Percentiles rank a stretch among this genome's conserved stretches.
phyloP scores from a whole-genome alignment of 2,113 vertebrate species.

The Zeus faber region DNA sequence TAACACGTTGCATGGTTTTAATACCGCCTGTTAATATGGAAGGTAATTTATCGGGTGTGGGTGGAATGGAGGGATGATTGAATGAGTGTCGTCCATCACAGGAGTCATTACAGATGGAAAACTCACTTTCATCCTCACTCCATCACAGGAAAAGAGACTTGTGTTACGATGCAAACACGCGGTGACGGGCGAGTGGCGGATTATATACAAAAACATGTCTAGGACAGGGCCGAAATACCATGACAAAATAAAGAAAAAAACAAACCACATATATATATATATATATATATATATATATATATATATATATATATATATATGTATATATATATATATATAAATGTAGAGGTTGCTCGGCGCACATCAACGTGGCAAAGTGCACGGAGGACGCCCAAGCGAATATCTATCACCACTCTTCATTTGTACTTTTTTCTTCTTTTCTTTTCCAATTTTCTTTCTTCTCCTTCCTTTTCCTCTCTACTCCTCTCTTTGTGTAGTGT shows the following conservation, averaged over 20 bases:
- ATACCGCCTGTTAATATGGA: conserved; percentile 77
- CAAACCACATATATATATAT: neutral
- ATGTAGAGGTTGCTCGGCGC: too few relatives aligned
- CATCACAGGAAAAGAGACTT: conserved; percentile 26
- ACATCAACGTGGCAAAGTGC: too few relatives aligned
- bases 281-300: neutral
- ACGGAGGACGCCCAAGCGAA: too few relatives aligned
- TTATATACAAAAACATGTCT: neutral
- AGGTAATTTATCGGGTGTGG: conserved; percentile 70
- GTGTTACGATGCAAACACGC: conserved; percentile 28
- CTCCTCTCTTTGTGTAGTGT: conserved; percentile 2
- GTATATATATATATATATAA: too few relatives aligned
- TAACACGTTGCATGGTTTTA: conserved; percentile 78
- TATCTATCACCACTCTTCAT: conserved; percentile 32
- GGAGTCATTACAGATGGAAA: conserved; percentile 56
- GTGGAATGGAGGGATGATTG: conserved; percentile 32
- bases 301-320: too few relatives aligned
- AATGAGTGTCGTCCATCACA: conserved; percentile 68
- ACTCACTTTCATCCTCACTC: conserved; percentile 33
- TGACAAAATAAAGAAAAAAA: too few relatives aligned
- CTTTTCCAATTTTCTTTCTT: conserved; percentile 28
- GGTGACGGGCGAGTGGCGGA: too few relatives aligned
- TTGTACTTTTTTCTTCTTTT: conserved; percentile 30
- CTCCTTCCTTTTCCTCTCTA: neutral
- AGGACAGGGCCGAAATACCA: too few relatives aligned